A percentile compares a stretch with the other conserved stretches of the same genome.
Evolutionary conservation across 1,140 invertebrate species (phyloP).

Genomic region (Drosophila virilis): DNA sequence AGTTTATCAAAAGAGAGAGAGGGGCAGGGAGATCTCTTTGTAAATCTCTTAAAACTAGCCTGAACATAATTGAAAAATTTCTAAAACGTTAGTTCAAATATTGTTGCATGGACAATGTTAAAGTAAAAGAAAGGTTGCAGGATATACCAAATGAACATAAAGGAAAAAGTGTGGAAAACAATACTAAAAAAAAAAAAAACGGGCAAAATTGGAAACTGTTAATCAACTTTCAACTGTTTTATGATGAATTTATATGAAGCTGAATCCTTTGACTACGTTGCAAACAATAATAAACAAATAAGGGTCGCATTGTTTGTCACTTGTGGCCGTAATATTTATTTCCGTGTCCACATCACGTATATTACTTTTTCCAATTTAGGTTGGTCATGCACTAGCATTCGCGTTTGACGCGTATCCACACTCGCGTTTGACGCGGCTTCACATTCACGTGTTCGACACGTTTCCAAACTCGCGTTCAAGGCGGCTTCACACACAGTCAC

Average conservation of each 20-base stretch:
- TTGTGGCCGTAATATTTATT: no score
- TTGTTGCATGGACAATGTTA: constrained; percentile 18
- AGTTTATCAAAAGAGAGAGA: not conserved
- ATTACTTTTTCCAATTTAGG: no score
- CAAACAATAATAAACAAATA: constrained; percentile 34
- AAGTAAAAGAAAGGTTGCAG: constrained; percentile 3
- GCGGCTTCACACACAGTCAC: no score
- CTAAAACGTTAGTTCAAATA: constrained; percentile 21
- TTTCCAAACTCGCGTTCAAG: no score
- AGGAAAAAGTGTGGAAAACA: constrained; percentile 18
- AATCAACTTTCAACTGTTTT: constrained; percentile 69
- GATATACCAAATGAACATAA: constrained; percentile 26
- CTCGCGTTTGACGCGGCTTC: no score
- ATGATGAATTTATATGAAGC: constrained; percentile 67
- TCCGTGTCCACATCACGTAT: no score
- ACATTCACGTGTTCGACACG: no score
- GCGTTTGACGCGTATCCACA: no score
- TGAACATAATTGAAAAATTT: constrained; percentile 21
- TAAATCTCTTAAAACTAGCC: constrained; percentile 34
- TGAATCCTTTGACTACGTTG: constrained; percentile 56
- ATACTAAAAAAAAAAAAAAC: constrained; percentile 14
- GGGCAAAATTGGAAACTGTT: constrained; percentile 47
- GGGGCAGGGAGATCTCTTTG: constrained; percentile 30
- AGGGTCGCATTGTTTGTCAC: not conserved
- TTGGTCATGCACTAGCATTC: no score